A percentile compares a stretch with the other conserved stretches of the same genome.
Conservation (phyloP, 2,797 vertebrate species). For the Gila robusta region DNA sequence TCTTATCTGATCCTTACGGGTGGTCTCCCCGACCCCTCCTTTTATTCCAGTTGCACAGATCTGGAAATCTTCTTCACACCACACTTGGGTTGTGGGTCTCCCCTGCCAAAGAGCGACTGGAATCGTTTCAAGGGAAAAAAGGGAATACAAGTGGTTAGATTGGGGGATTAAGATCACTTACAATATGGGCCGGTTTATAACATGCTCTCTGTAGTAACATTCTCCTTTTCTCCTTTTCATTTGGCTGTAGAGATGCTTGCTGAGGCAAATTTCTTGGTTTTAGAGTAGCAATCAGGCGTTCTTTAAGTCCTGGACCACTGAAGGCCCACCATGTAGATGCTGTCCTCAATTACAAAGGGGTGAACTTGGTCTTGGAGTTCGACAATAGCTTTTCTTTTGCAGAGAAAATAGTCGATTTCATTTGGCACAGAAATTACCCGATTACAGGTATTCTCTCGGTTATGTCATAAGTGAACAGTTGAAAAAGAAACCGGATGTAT, state of each 20-base stretch:
- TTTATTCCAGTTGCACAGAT: conserved; percentile 62
- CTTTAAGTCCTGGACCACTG: conserved; percentile 18
- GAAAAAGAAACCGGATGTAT: too few species aligned
- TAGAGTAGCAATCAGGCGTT: conserved; percentile 25
- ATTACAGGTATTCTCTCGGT: background rate
- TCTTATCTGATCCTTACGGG: conserved; percentile 80
- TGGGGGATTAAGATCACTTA: conserved; percentile 59
- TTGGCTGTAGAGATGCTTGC: conserved; percentile 51
- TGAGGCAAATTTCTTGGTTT: conserved; percentile 38
- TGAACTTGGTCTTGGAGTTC: conserved; percentile 64
- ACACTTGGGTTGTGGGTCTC: conserved; percentile 59
- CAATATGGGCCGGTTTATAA: conserved; percentile 63
- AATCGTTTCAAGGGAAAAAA: conserved; percentile 59
- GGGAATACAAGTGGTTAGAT: conserved; percentile 59
- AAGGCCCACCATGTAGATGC: conserved; percentile 58
- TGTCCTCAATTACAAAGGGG: conserved; percentile 52
- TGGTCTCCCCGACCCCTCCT: conserved; percentile 69
- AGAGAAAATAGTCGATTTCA: conserved; percentile 21
- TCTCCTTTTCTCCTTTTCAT: conserved; percentile 50
- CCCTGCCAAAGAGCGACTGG: conserved; percentile 61
- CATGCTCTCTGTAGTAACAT: conserved; percentile 51
- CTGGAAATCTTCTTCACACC: conserved; percentile 69
- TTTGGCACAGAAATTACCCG: background rate
- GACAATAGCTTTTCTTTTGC: conserved; percentile 68
- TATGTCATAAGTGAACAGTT: too few species aligned